Base-by-base conservation (phyloP, 1,140 invertebrate species). In the Nymphalis io region DNA sequence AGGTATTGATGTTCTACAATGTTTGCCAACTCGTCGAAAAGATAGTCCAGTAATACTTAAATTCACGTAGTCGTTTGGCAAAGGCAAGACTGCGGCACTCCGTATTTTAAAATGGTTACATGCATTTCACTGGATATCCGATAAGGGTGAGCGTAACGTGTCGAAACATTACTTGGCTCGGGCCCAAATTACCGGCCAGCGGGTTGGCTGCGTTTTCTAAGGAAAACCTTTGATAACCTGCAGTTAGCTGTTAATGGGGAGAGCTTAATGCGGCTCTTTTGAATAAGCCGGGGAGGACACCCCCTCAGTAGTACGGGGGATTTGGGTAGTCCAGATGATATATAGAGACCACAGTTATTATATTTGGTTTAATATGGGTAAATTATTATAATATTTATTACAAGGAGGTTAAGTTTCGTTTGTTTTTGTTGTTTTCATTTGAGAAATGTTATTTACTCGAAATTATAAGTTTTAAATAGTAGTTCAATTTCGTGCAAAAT, bases 151-250 rank as follows among this genome's bases (percentile, higher is more conserved):
- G 66, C 68, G 68, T 79, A 83, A 79, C 75, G 75, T 82, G 81
- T 81, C 78, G 78, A 83, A 84, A 82, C 77, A 82, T 78, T 79
- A 75, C 71, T 85, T 88, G 85, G 81, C 84, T 61, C 44, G 65
- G 66, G 61, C 80, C 82, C 85, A 86, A 82, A 77, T 82, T 79
- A 79, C 73, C 68, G 74, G 68, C 68, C 70, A 77, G 73, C 72
- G 78, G 72, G 71, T 74, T 68, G 69, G 73, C 64, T 80, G 75
- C 75, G 76, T 74, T 81, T 81, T 83, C 74, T 76, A 74, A 82
- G 72, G 76, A 79, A 80, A 79, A 80, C 78, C 76, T 73, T 83
- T 82, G 78, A 86, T 81, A 84, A 84, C 80, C 79, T 82, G 79
- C 71, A 81, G 75, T 81, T 78, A 71, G 71, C 68, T 79, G 74